phyloP scores from a whole-genome alignment of 2,113 vertebrate species.

The Pseudorasbora parva region DNA sequence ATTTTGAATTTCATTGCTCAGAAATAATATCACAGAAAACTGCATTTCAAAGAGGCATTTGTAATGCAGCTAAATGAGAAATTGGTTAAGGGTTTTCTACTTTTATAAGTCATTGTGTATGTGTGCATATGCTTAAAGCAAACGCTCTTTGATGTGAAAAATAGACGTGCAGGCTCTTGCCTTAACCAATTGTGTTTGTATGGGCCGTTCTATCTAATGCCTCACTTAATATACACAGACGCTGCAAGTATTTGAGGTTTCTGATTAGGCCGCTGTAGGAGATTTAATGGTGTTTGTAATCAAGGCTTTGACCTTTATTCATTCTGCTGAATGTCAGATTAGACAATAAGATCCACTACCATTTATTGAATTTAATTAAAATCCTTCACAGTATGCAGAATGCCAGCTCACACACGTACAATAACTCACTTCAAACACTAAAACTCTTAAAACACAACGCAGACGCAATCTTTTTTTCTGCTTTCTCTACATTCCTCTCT shows the following conservation, averaged over 20 bases:
- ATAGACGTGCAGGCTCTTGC: not conserved
- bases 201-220: not conserved
- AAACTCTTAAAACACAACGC: not conserved
- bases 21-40: constrained; percentile 11
- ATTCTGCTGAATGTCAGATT: not conserved
- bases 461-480: not conserved
- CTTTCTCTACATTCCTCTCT: constrained; percentile 1
- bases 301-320: constrained; percentile 22
- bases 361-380: constrained; percentile 11
- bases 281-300: constrained; percentile 32
- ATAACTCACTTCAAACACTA: not conserved
- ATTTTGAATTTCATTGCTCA: constrained; percentile 1
- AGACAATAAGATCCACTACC: not conserved
- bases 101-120: not conserved
- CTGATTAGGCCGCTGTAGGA: constrained; percentile 31
- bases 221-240: constrained; percentile 5
- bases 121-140: not conserved
- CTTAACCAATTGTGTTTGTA: too few relatives aligned
- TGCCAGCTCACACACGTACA: not conserved
- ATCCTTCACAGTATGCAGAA: constrained; percentile 29
- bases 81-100: not conserved
- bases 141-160: constrained; percentile 15
- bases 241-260: constrained; percentile 21
- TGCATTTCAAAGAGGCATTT: constrained; percentile 3
- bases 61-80: constrained; percentile 16